A percentile compares a stretch with the other conserved stretches of the same genome.
Conservation (phyloP, 2,888 invertebrate species). For the Myopa testacea region DNA sequence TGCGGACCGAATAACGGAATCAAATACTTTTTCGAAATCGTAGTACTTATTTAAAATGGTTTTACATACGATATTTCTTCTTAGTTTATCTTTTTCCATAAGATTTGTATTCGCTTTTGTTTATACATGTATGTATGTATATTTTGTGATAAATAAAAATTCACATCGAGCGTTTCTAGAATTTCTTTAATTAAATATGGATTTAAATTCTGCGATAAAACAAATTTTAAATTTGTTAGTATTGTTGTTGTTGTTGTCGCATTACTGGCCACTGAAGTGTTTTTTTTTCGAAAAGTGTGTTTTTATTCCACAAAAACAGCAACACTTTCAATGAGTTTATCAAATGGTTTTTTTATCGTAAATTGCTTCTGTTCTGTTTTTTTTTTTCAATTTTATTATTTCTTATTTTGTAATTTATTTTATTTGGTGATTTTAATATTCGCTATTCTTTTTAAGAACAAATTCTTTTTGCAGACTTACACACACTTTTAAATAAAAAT, state of each 20-base stretch:
- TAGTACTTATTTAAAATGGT: not conserved
- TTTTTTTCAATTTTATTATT: not conserved
- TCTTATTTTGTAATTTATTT: not conserved
- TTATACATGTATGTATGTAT: not conserved
- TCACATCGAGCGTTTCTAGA: not conserved
- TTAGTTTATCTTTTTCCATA: not conserved
- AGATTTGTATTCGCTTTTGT: not conserved
- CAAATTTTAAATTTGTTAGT: not conserved
- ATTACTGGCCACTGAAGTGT: not conserved
- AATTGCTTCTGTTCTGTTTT: slow-evolving; percentile 1
- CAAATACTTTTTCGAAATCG: not conserved
- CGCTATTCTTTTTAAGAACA: not conserved
- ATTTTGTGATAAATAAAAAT: slow-evolving; percentile 7
- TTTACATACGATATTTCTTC: not conserved
- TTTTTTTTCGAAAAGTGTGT: not conserved
- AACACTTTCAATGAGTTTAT: not conserved
- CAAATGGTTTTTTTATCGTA: not conserved
- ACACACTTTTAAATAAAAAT: too few species aligned
- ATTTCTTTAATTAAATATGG: not conserved
- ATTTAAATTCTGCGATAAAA: not conserved
- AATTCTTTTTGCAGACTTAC: not conserved
- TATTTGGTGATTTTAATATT: not conserved
- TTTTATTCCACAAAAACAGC: not conserved
- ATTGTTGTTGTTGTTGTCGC: not conserved
- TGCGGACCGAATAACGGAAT: slow-evolving; percentile 6